Evolutionary conservation across 1,140 invertebrate species (phyloP), one percentile per base, ranked within the genome.

Genomic region (Chelonus insularis): DNA sequence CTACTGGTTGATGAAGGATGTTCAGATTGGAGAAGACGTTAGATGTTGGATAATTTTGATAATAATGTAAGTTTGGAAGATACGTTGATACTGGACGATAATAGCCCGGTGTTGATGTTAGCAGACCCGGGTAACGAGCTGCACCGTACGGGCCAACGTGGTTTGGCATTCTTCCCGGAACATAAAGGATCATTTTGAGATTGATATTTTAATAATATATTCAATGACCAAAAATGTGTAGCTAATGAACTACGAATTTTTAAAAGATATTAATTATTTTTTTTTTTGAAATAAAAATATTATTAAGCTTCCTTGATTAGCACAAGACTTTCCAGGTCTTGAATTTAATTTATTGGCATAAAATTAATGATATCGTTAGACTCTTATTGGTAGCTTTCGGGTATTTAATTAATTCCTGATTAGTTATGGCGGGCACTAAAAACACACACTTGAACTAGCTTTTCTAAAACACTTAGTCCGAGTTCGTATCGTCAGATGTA

Each of bases 401-500:
- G n/a, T n/a, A n/a, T n/a, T n/a, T 56, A 12, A 50, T 16, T 16
- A 18, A 16, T 43, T 16, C 18, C 16, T 43, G 5, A 29, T 29
- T 3, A 29, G 25, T 7, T 5, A 47, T 11, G 9, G 21, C 39
- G 60, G 41, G 59, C 41, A 57, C 62, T 66, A 60, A 54, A 48
- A 69, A 47, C 60, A 67, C 64, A 63, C 62, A 52, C 55, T 36
- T 56, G 67, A 32, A 16, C 36, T 55, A 57, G 45, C 43, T 48
- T 63, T 41, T 60, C 1, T 43, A 23, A n/a, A 62, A 52, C 70
- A 75, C 72, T 72, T 75, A 65, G 77, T 79, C 80, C 80, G 78
- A 81, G 78, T 79, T 73, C 77, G 73, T 81, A 81, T 79, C 72
- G 79, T 82, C 79, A 82, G 76, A 82, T 81, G 67, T 82, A 81